Evolutionary conservation across 2,888 invertebrate genomes (phyloP).

Genomic region (Cactoblastis cactorum): DNA sequence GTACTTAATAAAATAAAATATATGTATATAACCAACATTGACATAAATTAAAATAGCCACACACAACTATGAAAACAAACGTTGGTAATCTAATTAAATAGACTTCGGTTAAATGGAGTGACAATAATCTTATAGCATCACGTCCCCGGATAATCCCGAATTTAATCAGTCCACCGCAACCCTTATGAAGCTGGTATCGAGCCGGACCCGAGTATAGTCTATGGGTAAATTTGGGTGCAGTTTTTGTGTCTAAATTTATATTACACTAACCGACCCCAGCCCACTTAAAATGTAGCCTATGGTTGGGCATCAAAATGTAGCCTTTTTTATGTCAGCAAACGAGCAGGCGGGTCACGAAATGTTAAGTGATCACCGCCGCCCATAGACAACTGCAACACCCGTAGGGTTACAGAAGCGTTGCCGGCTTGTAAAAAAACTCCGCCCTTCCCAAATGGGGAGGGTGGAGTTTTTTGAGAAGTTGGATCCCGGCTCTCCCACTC

Average conservation of each 20-base stretch:
- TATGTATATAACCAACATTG: neutral
- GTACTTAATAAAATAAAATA: no score
- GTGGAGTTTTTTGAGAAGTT: no score
- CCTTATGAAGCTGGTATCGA: conserved; percentile 33
- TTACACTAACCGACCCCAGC: neutral
- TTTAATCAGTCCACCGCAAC: conserved; percentile 64
- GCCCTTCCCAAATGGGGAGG: no score
- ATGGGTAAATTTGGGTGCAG: neutral
- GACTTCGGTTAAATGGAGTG: conserved; percentile 69
- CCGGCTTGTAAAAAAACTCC: no score
- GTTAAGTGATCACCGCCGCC: no score
- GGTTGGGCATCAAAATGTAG: no score
- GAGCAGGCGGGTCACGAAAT: no score
- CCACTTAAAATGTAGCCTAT: no score
- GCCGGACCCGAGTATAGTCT: neutral
- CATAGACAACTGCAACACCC: no score
- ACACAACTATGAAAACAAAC: conserved; percentile 29
- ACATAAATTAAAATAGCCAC: neutral
- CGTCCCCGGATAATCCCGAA: conserved; percentile 63
- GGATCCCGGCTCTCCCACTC: no score
- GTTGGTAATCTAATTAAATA: conserved; percentile 62
- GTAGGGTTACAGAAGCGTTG: no score
- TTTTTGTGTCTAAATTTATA: neutral
- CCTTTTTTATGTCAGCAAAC: no score
- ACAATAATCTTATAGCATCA: conserved; percentile 70